phyloP scores from a whole-genome alignment of 2,888 invertebrate species.

The Lasioglossum figueresi region DNA sequence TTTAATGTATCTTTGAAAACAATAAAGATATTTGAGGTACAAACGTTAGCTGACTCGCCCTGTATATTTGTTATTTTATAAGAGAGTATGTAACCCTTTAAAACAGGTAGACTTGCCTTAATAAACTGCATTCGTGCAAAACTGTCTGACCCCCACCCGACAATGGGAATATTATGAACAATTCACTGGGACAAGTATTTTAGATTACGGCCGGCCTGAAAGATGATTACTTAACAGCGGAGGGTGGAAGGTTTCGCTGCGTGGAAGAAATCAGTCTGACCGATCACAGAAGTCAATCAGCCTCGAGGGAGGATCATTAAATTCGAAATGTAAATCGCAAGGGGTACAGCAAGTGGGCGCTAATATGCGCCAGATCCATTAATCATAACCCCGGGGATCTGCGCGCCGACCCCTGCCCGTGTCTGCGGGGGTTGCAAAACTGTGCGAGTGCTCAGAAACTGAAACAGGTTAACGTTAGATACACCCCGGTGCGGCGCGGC shows the following conservation, averaged over 20 bases:
- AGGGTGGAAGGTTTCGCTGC: slow-evolving; percentile 5
- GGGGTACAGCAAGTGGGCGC: slow-evolving; percentile 78
- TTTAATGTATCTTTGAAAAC: too few species aligned
- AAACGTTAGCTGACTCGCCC: too few species aligned
- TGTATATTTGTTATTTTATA: too few species aligned
- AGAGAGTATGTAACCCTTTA: too few species aligned
- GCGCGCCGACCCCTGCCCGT: slow-evolving; percentile 12
- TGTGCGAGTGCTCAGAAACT: slow-evolving; percentile 64
- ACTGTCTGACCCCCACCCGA: neutral
- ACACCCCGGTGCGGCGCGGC: slow-evolving; percentile 67
- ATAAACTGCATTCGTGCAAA: neutral
- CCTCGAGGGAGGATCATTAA: slow-evolving; percentile 81
- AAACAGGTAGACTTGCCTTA: neutral
- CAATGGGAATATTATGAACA: neutral
- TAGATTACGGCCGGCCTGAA: neutral
- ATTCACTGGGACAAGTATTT: neutral
- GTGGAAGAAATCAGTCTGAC: slow-evolving; percentile 60
- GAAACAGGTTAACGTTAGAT: slow-evolving; percentile 78
- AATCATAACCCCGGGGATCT: slow-evolving; percentile 81
- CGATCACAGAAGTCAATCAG: slow-evolving; percentile 77
- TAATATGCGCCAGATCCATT: slow-evolving; percentile 83
- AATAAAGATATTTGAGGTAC: too few species aligned
- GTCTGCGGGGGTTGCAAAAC: slow-evolving; percentile 47
- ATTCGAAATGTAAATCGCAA: slow-evolving; percentile 82
- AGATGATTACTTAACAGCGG: slow-evolving; percentile 20